Evolutionary conservation across 2,797 vertebrate species (phyloP).

Genomic region (Tragelaphus eurycerus): DNA sequence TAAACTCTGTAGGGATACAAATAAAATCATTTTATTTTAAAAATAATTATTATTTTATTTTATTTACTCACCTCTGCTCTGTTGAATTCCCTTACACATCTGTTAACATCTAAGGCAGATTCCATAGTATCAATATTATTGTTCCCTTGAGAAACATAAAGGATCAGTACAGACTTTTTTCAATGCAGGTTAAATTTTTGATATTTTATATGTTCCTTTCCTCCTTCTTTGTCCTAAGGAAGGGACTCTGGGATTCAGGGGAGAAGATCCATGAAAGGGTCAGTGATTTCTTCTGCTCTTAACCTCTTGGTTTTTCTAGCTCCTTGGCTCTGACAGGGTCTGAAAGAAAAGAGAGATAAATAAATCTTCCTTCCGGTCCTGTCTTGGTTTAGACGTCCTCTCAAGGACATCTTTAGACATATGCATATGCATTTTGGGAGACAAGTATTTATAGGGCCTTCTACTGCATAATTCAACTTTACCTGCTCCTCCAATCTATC

Average conservation of each 20-base stretch:
- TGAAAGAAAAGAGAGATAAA: background rate
- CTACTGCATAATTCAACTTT: background rate
- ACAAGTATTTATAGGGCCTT: background rate
- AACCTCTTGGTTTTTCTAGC: background rate
- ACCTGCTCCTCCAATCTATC: background rate
- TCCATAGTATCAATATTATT: background rate
- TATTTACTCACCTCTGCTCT: background rate
- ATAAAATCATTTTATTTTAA: background rate
- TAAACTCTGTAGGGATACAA: background rate
- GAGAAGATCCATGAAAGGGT: background rate
- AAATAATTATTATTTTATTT: background rate
- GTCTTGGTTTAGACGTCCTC: background rate
- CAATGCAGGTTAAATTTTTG: background rate
- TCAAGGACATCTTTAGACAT: background rate
- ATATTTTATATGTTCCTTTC: background rate
- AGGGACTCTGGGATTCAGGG: background rate
- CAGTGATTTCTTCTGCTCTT: background rate
- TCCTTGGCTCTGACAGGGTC: background rate
- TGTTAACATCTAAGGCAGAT: background rate
- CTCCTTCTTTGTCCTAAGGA: background rate
- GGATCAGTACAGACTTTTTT: background rate
- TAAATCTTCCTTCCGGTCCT: background rate
- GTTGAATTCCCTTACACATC: background rate
- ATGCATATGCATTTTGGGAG: fast-evolving
- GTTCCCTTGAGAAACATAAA: background rate